These are phyloP conservation scores for Phalacrocorax brasilianus DNA, from an alignment of 2,113 vertebrate genomes.

Conservation along the genomic window DNA sequence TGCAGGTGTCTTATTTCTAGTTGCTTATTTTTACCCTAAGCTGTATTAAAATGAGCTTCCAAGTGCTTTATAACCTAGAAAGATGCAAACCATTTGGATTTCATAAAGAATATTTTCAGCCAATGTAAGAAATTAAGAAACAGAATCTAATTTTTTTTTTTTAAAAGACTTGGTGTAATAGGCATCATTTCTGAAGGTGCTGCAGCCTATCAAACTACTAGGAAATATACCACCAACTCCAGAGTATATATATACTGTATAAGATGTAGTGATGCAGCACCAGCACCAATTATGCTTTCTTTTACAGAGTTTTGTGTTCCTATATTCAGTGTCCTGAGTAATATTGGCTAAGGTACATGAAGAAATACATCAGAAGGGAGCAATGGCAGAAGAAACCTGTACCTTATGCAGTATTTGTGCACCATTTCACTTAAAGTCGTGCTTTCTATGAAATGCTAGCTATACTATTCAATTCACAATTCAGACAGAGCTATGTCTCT, in stretches of 20 bases:
- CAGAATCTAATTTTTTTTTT: not conserved
- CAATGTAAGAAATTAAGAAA: not conserved
- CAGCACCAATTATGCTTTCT: not conserved
- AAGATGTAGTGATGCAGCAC: not conserved
- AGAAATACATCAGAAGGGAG: not conserved
- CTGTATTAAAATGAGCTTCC: not conserved
- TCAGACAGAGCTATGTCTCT: not conserved
- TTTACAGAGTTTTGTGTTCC: not conserved
- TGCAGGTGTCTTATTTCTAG: not conserved
- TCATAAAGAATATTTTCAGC: not conserved
- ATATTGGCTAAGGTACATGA: not conserved
- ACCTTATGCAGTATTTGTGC: not conserved
- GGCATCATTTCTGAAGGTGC: not conserved
- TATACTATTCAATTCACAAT: not conserved
- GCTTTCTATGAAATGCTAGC: not conserved
- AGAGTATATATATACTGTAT: not conserved
- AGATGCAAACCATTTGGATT: not conserved
- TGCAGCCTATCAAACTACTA: not conserved
- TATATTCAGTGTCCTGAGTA: not conserved
- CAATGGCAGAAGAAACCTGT: not conserved
- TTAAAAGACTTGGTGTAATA: not conserved
- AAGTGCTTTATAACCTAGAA: not conserved
- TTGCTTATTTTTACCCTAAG: not conserved
- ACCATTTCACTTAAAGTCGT: not conserved
- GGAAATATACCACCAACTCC: not conserved